Base-by-base conservation (phyloP, 2,797 vertebrate genomes). In the Toxotes lorentzi region DNA sequence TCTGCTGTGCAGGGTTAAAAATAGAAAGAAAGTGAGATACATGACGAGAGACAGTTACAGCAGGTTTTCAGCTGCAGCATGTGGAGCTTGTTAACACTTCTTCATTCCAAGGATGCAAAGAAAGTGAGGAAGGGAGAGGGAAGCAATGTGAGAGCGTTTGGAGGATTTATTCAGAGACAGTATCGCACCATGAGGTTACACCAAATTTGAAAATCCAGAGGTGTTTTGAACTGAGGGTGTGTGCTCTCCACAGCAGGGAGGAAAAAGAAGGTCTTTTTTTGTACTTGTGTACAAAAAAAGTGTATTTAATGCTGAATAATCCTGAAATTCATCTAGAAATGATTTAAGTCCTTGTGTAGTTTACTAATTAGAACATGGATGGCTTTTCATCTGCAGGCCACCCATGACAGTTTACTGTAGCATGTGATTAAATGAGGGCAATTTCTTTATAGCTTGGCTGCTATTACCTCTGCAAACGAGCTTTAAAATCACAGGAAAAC, bases 51-150 rank as follows among this genome's bases (percentile, higher is more conserved):
- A 70, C 35, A 43, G 72, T 73, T 63, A 70, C 70, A 83, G 76
- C 72, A 3, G 0, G 59, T 74, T 78, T 85, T 79, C 71, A 79
- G 72, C 65, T n/a, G 68, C 79, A 59, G 78, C n/a, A 11, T 30
- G 80, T 73, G 72, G 23, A 64, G 77, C 88, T 92, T 76, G 85
- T 92, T 94, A 92, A 81, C 91, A 81, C 89, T 48, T 88, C 66
- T 73, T 67, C 54, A 27, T 72, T 74, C 51, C 67, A 78, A 68
- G 73, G 66, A 84, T 73, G 71, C 57, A 83, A 70, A 51, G 74
- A 65, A 87, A 79, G 74, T 77, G 82, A 82, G 78, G 62, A 73
- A 72, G 63, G 24, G 24, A 63, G 12, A 51, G 21, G 54, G 21
- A 72, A 50, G 56, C 0, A 11, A 48, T 70, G 75, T 35, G 50